Evolutionary conservation across 2,888 invertebrate genomes (phyloP).

Genomic region (Hemithea aestivaria): DNA sequence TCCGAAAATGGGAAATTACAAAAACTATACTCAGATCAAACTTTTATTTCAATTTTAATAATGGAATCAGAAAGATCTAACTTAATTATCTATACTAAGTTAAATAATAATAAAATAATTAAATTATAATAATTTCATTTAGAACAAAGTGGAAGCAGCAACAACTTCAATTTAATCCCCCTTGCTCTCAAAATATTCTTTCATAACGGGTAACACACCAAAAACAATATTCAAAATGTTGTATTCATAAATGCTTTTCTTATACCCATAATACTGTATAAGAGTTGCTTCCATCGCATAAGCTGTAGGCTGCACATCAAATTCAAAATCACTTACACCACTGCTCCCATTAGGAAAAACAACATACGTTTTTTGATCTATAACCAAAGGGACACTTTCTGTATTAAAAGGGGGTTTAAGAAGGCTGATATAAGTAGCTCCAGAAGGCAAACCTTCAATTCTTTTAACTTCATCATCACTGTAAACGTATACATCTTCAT

Average conservation of each 20-base stretch:
- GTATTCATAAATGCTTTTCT: conserved; percentile 60
- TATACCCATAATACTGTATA: conserved; percentile 48
- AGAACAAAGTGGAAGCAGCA: too few relatives aligned
- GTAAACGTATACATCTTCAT: conserved; percentile 42
- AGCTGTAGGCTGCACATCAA: conserved; percentile 45
- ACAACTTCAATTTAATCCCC: conserved; percentile 36
- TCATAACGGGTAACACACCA: conserved; percentile 30
- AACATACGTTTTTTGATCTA: conserved; percentile 40
- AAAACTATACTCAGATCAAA: too few relatives aligned
- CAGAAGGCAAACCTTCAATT: conserved; percentile 46
- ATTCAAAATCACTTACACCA: conserved; percentile 31
- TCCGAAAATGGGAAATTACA: too few relatives aligned
- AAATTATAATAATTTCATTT: too few relatives aligned
- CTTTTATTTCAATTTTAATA: too few relatives aligned
- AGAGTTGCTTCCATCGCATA: conserved; percentile 46
- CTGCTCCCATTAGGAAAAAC: conserved; percentile 44
- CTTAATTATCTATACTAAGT: too few relatives aligned
- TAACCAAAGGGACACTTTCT: conserved; percentile 38
- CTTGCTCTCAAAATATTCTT: conserved; percentile 33
- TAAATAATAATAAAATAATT: too few relatives aligned
- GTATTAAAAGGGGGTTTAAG: conserved; percentile 46
- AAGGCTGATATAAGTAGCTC: conserved; percentile 35
- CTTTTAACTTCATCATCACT: conserved; percentile 36
- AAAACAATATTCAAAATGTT: conserved; percentile 38
- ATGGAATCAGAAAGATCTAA: too few relatives aligned